Base-by-base conservation (phyloP, 2,113 vertebrate genomes). In the Nothocercus nigrocapillus region DNA sequence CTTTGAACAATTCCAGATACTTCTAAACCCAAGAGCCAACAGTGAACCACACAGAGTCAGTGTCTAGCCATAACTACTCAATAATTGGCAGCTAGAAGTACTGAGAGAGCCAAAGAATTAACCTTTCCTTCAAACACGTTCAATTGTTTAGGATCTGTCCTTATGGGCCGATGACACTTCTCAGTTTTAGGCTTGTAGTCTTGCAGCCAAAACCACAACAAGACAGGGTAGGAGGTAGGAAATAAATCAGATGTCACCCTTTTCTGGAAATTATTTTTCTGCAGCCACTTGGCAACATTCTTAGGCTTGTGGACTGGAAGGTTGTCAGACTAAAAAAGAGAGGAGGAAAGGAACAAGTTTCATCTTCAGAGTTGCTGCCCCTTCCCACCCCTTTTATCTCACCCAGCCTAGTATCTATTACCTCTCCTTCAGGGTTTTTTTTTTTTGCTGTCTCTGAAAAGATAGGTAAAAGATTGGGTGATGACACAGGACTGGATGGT, bases 191-290 rank as follows among this genome's bases (percentile, higher is more conserved):
- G 92, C 40, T 95, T 85, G 63, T 15, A 67, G 9, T 83, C 68
- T 93, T 86, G 56, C 61, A 90, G 93, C 88, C 93, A 96, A 96
- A 97, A 85, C 93, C 95, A 94, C 91, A 95, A 93, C 0, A 97
- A 80, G 85, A 90, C 82, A 81, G 82, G 76, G 84, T 95, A 94
- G 59, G 68, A 91, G 85, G 72, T 73, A 96, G 82, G 93, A 96
- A 95, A 95, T 90, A 95, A 94, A 96, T 95, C 74, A 93, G 88
- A 97, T 96, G 93, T 89, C 93, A 95, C 82, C 45, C 82, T 93
- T 94, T 94, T 97, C 94, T 95, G 91, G 94, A 96, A 95, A 95
- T 90, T 90, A 86, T 90, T 95, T 94, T 95, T 94, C 72, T 95
- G 63, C 62, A 96, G 90, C 56, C 82, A 81, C 83, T 94, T 93